These are phyloP conservation scores for Crotalus tigris DNA, from an alignment of 2,113 vertebrate genomes.

Conservation along the genomic window DNA sequence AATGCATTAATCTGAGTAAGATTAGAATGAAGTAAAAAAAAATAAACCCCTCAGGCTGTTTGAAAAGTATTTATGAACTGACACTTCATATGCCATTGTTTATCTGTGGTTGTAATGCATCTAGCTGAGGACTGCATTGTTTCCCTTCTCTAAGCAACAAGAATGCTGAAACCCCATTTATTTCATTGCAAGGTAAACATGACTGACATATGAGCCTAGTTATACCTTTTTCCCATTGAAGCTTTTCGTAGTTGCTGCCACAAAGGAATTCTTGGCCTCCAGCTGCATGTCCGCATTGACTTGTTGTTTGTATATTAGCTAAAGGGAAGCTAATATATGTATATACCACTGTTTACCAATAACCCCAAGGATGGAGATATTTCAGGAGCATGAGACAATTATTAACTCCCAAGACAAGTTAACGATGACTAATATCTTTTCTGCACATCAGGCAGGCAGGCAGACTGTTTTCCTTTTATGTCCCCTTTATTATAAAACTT, in stretches of 20 bases:
- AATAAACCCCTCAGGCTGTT: not conserved
- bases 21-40: not conserved
- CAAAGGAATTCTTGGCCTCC: not conserved
- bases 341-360: not conserved
- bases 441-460: not conserved
- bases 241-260: not conserved
- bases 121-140: not conserved
- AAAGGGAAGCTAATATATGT: not conserved
- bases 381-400: not conserved
- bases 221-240: not conserved
- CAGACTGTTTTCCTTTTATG: not conserved
- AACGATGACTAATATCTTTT: not conserved
- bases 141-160: not conserved
- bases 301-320: not conserved
- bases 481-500: not conserved
- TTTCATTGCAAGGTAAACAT: not conserved
- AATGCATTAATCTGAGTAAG: not conserved
- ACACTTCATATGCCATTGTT: not conserved
- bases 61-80: not conserved
- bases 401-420: not conserved
- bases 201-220: not conserved
- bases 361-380: not conserved
- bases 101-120: not conserved
- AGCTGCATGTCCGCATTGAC: not conserved
- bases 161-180: not conserved